These are phyloP conservation scores for Zoroaster sp. DNA, from an alignment of 53 echinoderm and acorn worm genomes.

Conservation along the genomic window DNA sequence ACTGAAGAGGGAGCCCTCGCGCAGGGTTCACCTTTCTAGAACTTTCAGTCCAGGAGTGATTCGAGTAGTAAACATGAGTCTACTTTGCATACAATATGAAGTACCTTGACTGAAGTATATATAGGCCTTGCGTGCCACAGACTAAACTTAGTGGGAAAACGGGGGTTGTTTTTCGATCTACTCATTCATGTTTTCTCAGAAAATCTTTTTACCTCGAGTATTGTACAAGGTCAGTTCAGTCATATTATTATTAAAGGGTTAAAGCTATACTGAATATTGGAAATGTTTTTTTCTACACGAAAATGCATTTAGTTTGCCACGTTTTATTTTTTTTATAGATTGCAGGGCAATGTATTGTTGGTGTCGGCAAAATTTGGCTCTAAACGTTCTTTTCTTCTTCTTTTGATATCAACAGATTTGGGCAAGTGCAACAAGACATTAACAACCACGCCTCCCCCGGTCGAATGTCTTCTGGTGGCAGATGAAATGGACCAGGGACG, in stretches of 20 bases:
- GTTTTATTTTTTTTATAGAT: neutral
- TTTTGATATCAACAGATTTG: constrained; percentile 1
- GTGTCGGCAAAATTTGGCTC: neutral
- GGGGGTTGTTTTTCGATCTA: neutral
- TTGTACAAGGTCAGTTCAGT: no score
- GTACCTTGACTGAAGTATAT: neutral
- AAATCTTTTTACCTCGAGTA: no score
- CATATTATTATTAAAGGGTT: no score
- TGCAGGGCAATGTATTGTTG: neutral
- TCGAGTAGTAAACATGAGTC: neutral
- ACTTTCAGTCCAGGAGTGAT: neutral
- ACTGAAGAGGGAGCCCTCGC: neutral
- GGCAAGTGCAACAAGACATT: constrained; percentile 42
- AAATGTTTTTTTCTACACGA: no score
- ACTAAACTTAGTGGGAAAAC: neutral
- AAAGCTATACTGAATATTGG: no score
- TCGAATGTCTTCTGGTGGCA: neutral
- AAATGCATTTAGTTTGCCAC: no score
- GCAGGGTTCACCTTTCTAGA: neutral
- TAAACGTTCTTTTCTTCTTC: neutral
- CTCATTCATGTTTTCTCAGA: no score
- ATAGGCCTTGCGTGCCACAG: neutral
- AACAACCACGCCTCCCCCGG: neutral
- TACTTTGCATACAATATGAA: constrained; percentile 16
- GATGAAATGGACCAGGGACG: neutral